A percentile compares a stretch with the other conserved stretches of the same genome.
These are phyloP conservation scores for Brachionus manjavacas DNA, from an alignment of 1,140 invertebrate genomes.

Conservation along the genomic window DNA sequence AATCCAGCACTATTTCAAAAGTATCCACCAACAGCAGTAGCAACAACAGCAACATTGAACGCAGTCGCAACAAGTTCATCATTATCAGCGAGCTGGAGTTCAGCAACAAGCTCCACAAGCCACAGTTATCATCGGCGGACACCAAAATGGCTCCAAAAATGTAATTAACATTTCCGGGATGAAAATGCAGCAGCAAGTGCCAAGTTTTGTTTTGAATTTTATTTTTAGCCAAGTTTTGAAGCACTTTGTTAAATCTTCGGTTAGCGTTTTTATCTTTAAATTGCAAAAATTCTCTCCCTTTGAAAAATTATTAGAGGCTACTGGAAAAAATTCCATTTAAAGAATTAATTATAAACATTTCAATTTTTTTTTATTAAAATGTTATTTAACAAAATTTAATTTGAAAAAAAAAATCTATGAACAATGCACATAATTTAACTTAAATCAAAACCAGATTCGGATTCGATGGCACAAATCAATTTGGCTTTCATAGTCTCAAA, in stretches of 20 bases:
- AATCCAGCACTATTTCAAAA: not conserved
- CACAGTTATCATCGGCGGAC: not conserved
- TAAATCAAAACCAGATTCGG: constrained; percentile 89
- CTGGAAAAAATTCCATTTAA: not conserved
- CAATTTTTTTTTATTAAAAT: not conserved
- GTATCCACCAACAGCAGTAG: not conserved
- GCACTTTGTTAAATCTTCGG: no score
- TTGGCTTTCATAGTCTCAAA: constrained; percentile 74
- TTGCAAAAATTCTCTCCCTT: no score
- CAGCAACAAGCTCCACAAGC: not conserved
- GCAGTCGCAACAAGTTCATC: not conserved
- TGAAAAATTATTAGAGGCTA: not conserved
- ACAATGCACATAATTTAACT: constrained; percentile 52
- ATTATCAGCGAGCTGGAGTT: not conserved
- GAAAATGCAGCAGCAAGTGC: not conserved
- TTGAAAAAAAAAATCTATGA: not conserved
- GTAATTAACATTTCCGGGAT: not conserved
- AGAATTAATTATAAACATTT: not conserved
- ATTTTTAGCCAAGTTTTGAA: no score
- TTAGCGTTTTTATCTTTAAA: no score
- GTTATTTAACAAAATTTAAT: not conserved
- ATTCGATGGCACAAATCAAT: constrained; percentile 85
- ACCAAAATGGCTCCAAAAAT: not conserved
- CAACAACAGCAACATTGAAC: not conserved
- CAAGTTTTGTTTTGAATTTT: no score